phyloP scores from a whole-genome alignment of 2,797 vertebrate genomes.

The Vespertilio murinus region DNA sequence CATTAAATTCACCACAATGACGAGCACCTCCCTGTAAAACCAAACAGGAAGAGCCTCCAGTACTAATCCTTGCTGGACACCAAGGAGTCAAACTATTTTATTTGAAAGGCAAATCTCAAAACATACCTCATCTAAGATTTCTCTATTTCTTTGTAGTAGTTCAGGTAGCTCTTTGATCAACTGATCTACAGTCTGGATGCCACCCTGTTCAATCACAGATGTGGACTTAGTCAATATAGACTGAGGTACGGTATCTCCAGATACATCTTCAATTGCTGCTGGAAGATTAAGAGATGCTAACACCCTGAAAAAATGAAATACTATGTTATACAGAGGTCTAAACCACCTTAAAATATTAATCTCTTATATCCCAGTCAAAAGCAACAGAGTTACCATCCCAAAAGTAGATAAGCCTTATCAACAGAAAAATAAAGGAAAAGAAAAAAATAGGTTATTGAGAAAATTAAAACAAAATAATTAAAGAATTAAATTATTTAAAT shows the following conservation, averaged over 20 bases:
- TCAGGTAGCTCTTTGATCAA: constrained; percentile 96
- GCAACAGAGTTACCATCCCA: neutral
- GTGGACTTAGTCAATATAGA: constrained; percentile 96
- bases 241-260: constrained; percentile 95
- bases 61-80: neutral
- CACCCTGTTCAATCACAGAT: constrained; percentile 92
- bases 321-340: neutral
- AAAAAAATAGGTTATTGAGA: neutral
- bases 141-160: constrained; percentile 95
- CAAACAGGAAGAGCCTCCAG: neutral
- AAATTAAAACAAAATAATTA: constrained; percentile 34
- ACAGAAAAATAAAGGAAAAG: constrained; percentile 24
- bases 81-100: neutral
- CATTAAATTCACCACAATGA: neutral
- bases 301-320: constrained; percentile 86
- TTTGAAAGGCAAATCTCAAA: constrained; percentile 38
- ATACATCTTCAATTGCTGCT: constrained; percentile 96
- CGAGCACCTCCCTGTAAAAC: neutral
- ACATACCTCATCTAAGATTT: constrained; percentile 95
- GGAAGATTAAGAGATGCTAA: constrained; percentile 98
- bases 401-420: neutral
- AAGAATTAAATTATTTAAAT: constrained; percentile 21
- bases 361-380: neutral
- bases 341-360: constrained; percentile 21
- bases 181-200: constrained; percentile 95